Evolutionary conservation across 2,797 vertebrate genomes (phyloP).

Genomic region (Phaenicophaeus curvirostris): DNA sequence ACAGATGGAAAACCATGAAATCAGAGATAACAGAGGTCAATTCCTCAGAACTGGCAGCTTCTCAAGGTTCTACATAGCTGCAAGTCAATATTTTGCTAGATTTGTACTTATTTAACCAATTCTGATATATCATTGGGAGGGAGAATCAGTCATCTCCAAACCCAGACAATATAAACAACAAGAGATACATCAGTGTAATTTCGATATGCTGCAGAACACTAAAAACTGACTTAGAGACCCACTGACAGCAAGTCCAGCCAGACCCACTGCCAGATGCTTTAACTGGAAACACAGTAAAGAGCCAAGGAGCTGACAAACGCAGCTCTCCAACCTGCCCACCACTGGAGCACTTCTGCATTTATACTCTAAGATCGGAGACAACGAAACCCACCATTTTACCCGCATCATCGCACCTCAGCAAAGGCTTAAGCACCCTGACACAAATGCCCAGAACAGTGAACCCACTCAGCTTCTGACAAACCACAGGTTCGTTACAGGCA

Average conservation of each 20-base stretch:
- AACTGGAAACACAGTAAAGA: neutral
- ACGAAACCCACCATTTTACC: conserved; percentile 11
- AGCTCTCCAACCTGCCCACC: no score
- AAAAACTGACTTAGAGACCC: neutral
- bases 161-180: neutral
- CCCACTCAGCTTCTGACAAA: neutral
- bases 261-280: neutral
- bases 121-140: neutral
- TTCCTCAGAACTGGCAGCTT: conserved; percentile 47
- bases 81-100: conserved; percentile 47
- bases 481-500: neutral
- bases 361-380: conserved; percentile 11
- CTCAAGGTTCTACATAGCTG: conserved; percentile 3
- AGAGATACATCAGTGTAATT: neutral
- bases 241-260: neutral
- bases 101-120: conserved; percentile 28
- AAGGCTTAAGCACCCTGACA: neutral
- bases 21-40: conserved; percentile 64
- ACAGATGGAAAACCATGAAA: conserved; percentile 65
- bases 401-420: neutral
- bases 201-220: neutral
- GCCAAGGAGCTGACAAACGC: no score
- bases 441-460: neutral
- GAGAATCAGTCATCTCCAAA: neutral
- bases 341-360: no score